These are phyloP conservation scores for Drosophila trichaetosa DNA, from an alignment of 2,888 invertebrate genomes.

Conservation along the genomic window DNA sequence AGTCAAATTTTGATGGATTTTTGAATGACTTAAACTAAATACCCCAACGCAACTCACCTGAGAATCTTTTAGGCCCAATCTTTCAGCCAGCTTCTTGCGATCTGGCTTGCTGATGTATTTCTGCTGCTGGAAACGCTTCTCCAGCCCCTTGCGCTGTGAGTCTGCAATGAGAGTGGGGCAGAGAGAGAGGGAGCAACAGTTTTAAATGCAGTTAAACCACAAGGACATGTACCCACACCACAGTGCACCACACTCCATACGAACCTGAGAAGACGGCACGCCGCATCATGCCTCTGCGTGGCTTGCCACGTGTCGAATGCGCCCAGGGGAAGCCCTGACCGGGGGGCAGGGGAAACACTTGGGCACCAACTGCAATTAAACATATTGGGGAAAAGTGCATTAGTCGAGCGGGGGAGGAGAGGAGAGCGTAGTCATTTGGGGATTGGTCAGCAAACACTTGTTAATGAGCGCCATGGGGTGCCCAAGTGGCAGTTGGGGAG, in stretches of 20 bases:
- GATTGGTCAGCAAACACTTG: slow-evolving; percentile 56
- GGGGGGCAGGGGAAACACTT: slow-evolving; percentile 87
- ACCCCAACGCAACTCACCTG: slow-evolving; percentile 89
- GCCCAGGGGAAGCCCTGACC: slow-evolving; percentile 93
- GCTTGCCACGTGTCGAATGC: slow-evolving; percentile 95
- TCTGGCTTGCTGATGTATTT: slow-evolving; percentile 99
- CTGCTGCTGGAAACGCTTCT: slow-evolving; percentile 97
- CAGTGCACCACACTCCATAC: slow-evolving; percentile 45
- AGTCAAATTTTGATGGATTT: not conserved
- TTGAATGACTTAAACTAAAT: not conserved
- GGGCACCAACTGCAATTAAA: slow-evolving; percentile 86
- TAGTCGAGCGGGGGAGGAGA: slow-evolving; percentile 19
- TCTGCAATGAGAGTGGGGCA: slow-evolving; percentile 85
- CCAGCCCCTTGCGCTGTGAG: slow-evolving; percentile 96
- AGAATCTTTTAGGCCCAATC: slow-evolving; percentile 97
- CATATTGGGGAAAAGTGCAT: slow-evolving; percentile 64
- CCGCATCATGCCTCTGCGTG: slow-evolving; percentile 97
- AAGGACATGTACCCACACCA: slow-evolving; percentile 12
- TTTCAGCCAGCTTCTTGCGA: slow-evolving; percentile 97
- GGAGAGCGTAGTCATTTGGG: not conserved
- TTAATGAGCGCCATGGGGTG: slow-evolving; percentile 67
- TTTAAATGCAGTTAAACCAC: slow-evolving; percentile 13
- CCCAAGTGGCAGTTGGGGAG: slow-evolving; percentile 39
- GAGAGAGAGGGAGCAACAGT: slow-evolving; percentile 30
- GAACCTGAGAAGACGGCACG: slow-evolving; percentile 95